Conservation (phyloP, 1,140 invertebrate species). For the Monomorium pharaonis region DNA sequence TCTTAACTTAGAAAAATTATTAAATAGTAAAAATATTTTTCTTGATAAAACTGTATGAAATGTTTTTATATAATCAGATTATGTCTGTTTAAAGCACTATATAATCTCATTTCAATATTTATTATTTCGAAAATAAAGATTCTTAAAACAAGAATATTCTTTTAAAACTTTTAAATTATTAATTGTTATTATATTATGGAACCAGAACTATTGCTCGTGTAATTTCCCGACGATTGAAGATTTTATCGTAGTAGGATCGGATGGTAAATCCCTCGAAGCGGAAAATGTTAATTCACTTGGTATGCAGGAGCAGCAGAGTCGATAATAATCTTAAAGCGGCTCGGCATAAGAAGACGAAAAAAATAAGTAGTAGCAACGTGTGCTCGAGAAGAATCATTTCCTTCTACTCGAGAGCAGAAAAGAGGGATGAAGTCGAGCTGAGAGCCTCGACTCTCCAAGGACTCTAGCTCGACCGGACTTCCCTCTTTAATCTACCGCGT, state of each 20-base stretch:
- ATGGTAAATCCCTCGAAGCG: background rate
- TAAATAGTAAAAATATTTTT: too few species aligned
- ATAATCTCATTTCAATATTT: too few species aligned
- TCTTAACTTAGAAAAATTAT: too few species aligned
- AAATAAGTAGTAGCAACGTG: background rate
- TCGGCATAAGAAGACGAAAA: conserved; percentile 8
- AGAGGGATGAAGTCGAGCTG: conserved; percentile 6
- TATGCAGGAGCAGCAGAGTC: background rate
- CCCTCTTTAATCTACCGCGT: conserved; percentile 3
- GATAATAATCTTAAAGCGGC: conserved; percentile 13
- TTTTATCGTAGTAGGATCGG: background rate
- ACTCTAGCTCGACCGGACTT: conserved; percentile 4
- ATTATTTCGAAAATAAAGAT: too few species aligned
- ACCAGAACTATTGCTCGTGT: background rate
- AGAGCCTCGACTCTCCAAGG: conserved; percentile 11
- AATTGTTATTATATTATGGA: too few species aligned
- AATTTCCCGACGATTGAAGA: background rate
- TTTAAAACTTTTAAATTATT: too few species aligned
- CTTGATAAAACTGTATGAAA: too few species aligned
- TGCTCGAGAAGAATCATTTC: conserved; percentile 22
- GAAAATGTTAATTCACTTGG: conserved; percentile 13
- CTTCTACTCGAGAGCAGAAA: background rate
- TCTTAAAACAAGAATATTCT: too few species aligned
- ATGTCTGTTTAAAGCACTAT: too few species aligned
- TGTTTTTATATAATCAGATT: too few species aligned